Evolutionary conservation across 2,113 vertebrate species (phyloP), one percentile per base, ranked within the genome.

Genomic region (Xiphias gladius): DNA sequence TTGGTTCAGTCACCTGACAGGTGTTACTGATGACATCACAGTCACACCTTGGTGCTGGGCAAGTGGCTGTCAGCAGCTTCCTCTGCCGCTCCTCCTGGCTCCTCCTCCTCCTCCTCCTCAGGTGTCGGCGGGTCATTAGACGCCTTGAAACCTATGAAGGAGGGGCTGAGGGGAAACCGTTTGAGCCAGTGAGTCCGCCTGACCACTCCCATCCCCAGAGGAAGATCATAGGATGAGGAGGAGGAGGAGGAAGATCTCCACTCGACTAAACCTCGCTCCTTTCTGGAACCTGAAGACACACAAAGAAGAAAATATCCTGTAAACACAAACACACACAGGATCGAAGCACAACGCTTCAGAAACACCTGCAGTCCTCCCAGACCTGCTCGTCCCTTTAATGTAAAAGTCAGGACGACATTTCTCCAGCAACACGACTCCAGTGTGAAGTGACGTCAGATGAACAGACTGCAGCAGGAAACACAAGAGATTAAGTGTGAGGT

Each of bases 211-310:
- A 99, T 99, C 41, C 97, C 97, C 1, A 96, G 39, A 4, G 98
- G 98, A 52, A 99, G 95, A 63, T 99, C 96, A 0, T 99, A 99
- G 74, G 96, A 96, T 62, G 91, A 85, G 8, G 73, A 78, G 30
- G 96, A 94, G 3, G 95, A 92, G 43, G 94, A 90, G 30, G 94
- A 89, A 0, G 95, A 94, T 61, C 95, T 96, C 97, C 97, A 99
- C 37, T 96, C 93, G 13, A 96, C 74, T 35, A 99, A 90, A 7
- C 98, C 98, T 20, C 98, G 95, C 85, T 99, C 98, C 86, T 97
- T 91, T 74, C 81, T 91, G 1, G 96, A 95, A 2, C 98, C 98
- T 99, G 89, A 54, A 30, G 1, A 71, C 24, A 73, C 12, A 61
- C 20, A 61, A 50, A 32, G 12, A 73, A 69, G 20, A 50, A 46